These are phyloP conservation scores for Acanthosepion esculentum DNA, from an alignment of 2,888 invertebrate species.

Conservation along the genomic window DNA sequence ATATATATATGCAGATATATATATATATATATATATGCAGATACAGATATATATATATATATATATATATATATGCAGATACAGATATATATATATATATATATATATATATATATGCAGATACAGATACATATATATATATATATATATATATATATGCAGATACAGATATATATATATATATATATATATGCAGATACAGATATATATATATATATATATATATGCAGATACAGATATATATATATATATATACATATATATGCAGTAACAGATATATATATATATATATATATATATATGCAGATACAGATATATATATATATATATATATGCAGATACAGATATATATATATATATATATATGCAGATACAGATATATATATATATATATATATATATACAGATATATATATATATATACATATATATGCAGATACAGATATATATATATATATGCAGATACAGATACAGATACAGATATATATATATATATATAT, in stretches of 20 bases:
- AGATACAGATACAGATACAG: too few species aligned
- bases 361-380: conserved; percentile 2
- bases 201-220: not conserved
- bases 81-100: not conserved
- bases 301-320: too few species aligned
- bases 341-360: conserved; percentile 2
- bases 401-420: too few species aligned
- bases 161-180: too few species aligned
- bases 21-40: not conserved
- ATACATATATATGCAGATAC: too few species aligned
- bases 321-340: not conserved
- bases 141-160: not conserved
- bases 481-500: conserved; percentile 2
- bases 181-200: too few species aligned
- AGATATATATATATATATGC: not conserved
- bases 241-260: conserved; percentile 2
- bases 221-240: conserved; percentile 2
- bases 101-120: conserved; percentile 2
- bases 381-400: not conserved
- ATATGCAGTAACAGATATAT: too few species aligned
- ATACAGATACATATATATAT: not conserved
- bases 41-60: too few species aligned
- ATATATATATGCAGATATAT: not conserved
- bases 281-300: not conserved
- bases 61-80: too few species aligned